phyloP scores from a whole-genome alignment of 2,797 vertebrate species.

The Malacoraja senta region DNA sequence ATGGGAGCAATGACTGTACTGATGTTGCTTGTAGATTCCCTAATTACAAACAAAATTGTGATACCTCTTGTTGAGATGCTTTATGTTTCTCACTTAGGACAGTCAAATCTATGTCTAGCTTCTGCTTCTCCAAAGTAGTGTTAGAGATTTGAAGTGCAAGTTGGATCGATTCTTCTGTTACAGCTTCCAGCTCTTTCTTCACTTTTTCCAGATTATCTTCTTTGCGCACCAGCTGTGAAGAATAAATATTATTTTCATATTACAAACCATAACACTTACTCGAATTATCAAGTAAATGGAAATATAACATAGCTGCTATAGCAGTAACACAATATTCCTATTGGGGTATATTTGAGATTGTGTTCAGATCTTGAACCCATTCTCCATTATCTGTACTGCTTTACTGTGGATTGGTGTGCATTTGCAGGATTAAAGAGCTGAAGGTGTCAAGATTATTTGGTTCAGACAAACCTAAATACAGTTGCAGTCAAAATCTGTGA shows the following conservation, averaged over 20 bases:
- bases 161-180: conserved; percentile 42
- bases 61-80: conserved; percentile 46
- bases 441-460: not conserved
- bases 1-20: not conserved
- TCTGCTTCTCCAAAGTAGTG: conserved; percentile 40
- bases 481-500: not conserved
- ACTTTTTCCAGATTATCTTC: conserved; percentile 44
- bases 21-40: not conserved
- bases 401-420: no score
- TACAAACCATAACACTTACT: not conserved
- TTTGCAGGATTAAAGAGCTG: not conserved
- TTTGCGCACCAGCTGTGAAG: conserved; percentile 43
- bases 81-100: conserved; percentile 44
- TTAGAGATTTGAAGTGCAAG: conserved; percentile 41
- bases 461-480: not conserved
- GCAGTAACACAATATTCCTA: not conserved
- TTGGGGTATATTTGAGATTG: not conserved
- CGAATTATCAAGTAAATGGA: not conserved
- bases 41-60: not conserved
- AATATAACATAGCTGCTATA: not conserved
- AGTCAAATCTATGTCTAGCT: conserved; percentile 41
- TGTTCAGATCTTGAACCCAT: not conserved
- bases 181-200: conserved; percentile 43
- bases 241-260: not conserved
- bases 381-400: not conserved